Base-by-base conservation (phyloP, 2,888 invertebrate species). In the Mellilla xanthometata region DNA sequence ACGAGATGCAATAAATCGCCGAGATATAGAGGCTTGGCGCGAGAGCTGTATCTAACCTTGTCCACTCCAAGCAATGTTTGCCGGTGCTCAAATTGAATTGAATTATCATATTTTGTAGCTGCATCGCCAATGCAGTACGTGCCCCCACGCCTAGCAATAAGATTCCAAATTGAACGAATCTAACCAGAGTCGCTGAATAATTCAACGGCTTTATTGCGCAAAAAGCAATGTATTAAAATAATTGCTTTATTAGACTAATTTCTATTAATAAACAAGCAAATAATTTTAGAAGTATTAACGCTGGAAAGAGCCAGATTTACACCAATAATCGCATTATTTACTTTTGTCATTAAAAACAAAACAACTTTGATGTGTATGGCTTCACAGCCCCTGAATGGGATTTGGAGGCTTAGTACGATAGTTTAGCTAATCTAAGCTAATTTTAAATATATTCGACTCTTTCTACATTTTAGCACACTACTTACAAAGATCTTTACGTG, bases 11-110 rank as follows among this genome's bases (percentile, higher is more conserved):
- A 45, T 52, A 52, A 52, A 46, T 54, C 42, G 52, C 42, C 29
- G 10, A 47, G 33, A 42, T 36, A 39, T 41, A 15, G 36, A 23
- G 23, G 19, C 41, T 12, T 30, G 29, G 40, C 27, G 38, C 9
- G 39, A 44, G 43, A 23, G 11, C 22, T 23, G 15, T 29, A 29
- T 42, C 39, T 36, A 42, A 54, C 60, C 57, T 56, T 60, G 56
- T 44, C 39, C 47, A 45, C 15, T 51, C 43, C 30, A 32, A 52
- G 34, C 36, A 39, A 52, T 54, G 49, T 54, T 47, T 52, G 52
- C 43, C 27, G 40, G 41, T 33, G 38, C 41, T 51, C 52, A 43
- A 44, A 44, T 35, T 48, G 41, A 48, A 56, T 50, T 50, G 23
- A 42, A 50, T 46, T 46, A 46, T 41, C 36, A 46, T 32, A 40